Conservation (phyloP, 2,888 invertebrate species). For the Colletes collaris region DNA sequence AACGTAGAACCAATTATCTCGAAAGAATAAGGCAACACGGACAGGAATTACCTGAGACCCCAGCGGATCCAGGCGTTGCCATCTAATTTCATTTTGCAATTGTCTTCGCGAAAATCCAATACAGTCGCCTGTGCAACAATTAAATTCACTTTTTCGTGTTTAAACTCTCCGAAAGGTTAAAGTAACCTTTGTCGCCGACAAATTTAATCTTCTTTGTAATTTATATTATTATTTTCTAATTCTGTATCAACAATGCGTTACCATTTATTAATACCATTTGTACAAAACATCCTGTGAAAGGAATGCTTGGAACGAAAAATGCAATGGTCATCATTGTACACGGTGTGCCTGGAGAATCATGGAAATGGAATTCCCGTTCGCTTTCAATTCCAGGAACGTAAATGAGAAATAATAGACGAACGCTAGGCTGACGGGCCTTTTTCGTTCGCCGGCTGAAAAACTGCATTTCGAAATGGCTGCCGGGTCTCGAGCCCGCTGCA, state of each 20-base stretch:
- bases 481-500: not conserved
- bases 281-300: no score
- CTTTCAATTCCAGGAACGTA: conserved; percentile 24
- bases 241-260: no score
- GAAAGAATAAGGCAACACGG: not conserved
- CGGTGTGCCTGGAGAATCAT: not conserved
- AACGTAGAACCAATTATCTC: conserved; percentile 3
- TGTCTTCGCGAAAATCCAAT: no score
- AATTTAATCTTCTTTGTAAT: no score
- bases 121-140: no score
- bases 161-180: no score
- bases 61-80: not conserved
- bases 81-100: not conserved
- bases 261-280: no score
- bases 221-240: no score
- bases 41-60: not conserved
- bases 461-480: conserved; percentile 1
- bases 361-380: conserved; percentile 39
- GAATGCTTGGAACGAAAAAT: not conserved
- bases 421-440: conserved; percentile 8
- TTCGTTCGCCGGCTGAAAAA: conserved; percentile 20
- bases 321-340: not conserved
- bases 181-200: no score
- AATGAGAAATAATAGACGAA: conserved; percentile 46
- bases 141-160: no score